These are phyloP conservation scores for Cistogaster globosa DNA, from an alignment of 2,888 invertebrate species.

Conservation along the genomic window DNA sequence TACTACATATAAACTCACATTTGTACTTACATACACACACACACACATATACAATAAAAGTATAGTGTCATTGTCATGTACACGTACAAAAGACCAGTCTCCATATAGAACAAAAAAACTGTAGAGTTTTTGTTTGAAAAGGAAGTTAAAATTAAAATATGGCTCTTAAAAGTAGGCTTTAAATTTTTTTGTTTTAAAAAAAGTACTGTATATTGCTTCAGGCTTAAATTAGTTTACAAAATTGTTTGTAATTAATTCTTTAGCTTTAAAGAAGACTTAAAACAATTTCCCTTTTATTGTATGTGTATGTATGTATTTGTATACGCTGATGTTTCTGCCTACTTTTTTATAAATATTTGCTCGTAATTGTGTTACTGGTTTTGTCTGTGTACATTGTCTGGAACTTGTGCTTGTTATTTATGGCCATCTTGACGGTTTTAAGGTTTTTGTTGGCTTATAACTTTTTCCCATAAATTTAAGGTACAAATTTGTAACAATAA, in stretches of 20 bases:
- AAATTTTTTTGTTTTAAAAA: slow-evolving; percentile 17
- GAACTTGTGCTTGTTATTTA: slow-evolving; percentile 60
- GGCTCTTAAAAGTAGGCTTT: slow-evolving; percentile 61
- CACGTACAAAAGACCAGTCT: slow-evolving; percentile 24
- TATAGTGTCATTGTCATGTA: slow-evolving; percentile 64
- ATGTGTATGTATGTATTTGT: not conserved
- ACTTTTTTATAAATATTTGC: slow-evolving; percentile 34
- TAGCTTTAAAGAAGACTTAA: slow-evolving; percentile 29
- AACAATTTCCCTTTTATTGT: slow-evolving; percentile 6
- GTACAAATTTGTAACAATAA: slow-evolving; percentile 66
- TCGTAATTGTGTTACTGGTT: slow-evolving; percentile 51
- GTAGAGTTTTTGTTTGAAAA: slow-evolving; percentile 35
- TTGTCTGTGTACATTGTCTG: slow-evolving; percentile 24
- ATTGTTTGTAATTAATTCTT: slow-evolving; percentile 43
- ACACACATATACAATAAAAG: slow-evolving; percentile 35
- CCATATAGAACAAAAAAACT: slow-evolving; percentile 14
- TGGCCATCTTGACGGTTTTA: slow-evolving; percentile 69
- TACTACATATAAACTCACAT: slow-evolving; percentile 40
- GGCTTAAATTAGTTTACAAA: slow-evolving; percentile 11
- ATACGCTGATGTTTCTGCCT: not conserved
- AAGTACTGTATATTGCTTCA: not conserved
- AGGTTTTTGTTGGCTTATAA: slow-evolving; percentile 66
- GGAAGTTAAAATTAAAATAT: slow-evolving; percentile 55
- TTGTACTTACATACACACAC: slow-evolving; percentile 24
- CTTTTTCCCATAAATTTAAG: slow-evolving; percentile 66